Evolutionary conservation across 2,113 vertebrate species (phyloP).

Genomic region (mouse (Mus musculus)): GRCm39 chr8:62942001-62942500

Average conservation of each 20-base stretch:
- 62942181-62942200: background rate
- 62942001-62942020: background rate
- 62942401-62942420: background rate
- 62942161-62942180: background rate
- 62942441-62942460: background rate
- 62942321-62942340: background rate
- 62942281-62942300: background rate
- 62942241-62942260: background rate
- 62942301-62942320: background rate
- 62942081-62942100: background rate
- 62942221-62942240: background rate
- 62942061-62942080: background rate
- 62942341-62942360: background rate
- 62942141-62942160: background rate
- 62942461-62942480: rapidly evolving
- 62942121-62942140: background rate
- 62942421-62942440: background rate
- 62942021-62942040: background rate
- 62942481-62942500: background rate
- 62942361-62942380: background rate
- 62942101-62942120: background rate
- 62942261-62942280: background rate
- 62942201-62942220: background rate
- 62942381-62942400: background rate
- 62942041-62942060: background rate